Evolutionary conservation across 2,888 invertebrate genomes (phyloP), one percentile per base, ranked within the genome.

Genomic region (Epistrophella euchroma): DNA sequence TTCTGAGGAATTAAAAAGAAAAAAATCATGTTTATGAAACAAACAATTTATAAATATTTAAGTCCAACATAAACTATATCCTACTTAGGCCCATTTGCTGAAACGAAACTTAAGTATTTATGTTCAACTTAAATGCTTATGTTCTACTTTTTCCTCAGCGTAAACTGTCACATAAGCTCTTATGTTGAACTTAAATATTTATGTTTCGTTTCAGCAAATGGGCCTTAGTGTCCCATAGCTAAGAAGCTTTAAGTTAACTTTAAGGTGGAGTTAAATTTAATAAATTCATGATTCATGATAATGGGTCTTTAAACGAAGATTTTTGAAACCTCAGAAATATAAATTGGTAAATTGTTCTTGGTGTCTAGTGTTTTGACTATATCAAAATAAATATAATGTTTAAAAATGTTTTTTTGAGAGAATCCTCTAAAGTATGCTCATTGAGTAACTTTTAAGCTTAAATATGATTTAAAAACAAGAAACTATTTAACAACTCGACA

Each of bases 251-350:
- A 32, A 32, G 32, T 7, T 32, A n/a, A 32, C 11, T 10, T 35
- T 10, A 35, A 10, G 35, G 2, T 10, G 35, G 10, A 1, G 9
- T 37, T 15, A 37, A 37, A 13, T 37, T 37, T 37, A 43, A 43
- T 4, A n/a, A 7, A 43, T 43, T 17, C 0, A 45, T 17, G n/a
- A 17, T 17, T 45, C 4, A 22, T 25, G 6, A 9, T 0, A 15
- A 52, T 7, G 13, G 2, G 7, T 22, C 11, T 19, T 10, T 4
- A 50, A 50, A 52, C 11, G 13, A 50, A 50, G 15, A 15, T 2
- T 2, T 25, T 52, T 55, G 17, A 55, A 32, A 55, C 17, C 32
- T 32, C 55, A 55, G 56, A 56, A 35, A 56, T 11, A 56, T 32
- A 56, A 56, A 32, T 11, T 11, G 5, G n/a, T 32, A 11, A 32